These are phyloP conservation scores for Onchidella celtica DNA, from an alignment of 2,888 invertebrate species.

Conservation along the genomic window DNA sequence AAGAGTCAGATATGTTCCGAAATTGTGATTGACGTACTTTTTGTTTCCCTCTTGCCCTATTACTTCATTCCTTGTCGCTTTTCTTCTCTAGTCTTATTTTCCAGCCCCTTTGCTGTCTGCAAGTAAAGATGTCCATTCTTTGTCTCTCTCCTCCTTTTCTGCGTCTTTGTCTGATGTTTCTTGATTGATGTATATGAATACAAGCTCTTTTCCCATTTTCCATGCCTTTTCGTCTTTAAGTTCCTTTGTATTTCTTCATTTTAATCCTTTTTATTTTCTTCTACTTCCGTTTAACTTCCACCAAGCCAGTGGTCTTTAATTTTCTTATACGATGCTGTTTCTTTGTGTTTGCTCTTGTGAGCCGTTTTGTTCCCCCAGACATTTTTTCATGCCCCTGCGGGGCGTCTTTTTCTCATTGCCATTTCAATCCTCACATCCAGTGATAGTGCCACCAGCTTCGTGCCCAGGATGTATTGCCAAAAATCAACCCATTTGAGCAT, in stretches of 20 bases:
- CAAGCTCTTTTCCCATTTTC: not conserved
- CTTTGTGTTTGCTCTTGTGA: too few species aligned
- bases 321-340: not conserved
- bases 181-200: not conserved
- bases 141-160: not conserved
- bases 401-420: too few species aligned
- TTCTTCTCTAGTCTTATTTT: not conserved
- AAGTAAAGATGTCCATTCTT: not conserved
- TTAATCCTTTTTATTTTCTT: not conserved
- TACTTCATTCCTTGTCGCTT: not conserved
- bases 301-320: not conserved
- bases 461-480: too few species aligned
- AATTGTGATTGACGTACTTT: not conserved
- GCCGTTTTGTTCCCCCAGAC: too few species aligned
- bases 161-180: not conserved
- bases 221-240: not conserved
- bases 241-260: slow-evolving; percentile 9
- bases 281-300: not conserved
- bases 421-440: too few species aligned
- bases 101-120: not conserved
- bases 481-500: too few species aligned
- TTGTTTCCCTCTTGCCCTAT: not conserved
- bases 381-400: too few species aligned
- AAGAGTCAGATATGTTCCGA: too few species aligned
- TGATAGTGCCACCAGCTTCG: too few species aligned